Evolutionary conservation across 2,888 invertebrate genomes (phyloP).

Genomic region (Labia minor): DNA sequence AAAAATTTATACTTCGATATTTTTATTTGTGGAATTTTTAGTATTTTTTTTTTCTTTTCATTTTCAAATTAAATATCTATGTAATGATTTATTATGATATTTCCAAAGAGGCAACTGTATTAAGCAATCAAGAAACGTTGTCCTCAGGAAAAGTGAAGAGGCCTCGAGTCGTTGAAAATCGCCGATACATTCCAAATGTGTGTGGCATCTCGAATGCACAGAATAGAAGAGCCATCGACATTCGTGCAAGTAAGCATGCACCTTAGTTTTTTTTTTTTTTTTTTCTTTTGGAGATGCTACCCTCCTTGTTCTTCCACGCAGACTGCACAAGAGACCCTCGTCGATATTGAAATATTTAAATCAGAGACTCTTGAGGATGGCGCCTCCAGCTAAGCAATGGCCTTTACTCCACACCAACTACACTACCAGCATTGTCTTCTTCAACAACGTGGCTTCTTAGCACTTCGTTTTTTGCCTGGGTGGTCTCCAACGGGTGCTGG

Average conservation of each 20-base stretch:
- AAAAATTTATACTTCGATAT: too few species aligned
- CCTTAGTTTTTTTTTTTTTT: not conserved
- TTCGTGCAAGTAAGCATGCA: constrained; percentile 8
- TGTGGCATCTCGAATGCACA: not conserved
- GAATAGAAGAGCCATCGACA: constrained; percentile 1
- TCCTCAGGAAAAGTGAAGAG: too few species aligned
- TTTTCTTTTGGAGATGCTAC: not conserved
- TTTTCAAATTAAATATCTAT: too few species aligned
- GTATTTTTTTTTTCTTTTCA: too few species aligned
- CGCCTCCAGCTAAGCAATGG: not conserved
- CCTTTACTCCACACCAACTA: not conserved
- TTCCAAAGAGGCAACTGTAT: too few species aligned
- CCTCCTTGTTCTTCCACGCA: not conserved
- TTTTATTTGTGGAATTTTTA: too few species aligned
- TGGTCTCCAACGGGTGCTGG: not conserved
- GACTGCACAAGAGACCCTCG: not conserved
- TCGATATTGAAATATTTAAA: constrained; percentile 1
- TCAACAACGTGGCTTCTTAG: not conserved
- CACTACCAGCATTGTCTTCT: not conserved
- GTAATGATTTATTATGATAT: too few species aligned
- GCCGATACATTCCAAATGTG: not conserved
- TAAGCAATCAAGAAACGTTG: too few species aligned
- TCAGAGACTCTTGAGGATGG: not conserved
- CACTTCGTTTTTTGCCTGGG: not conserved
- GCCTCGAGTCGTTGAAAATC: too few species aligned